These are phyloP conservation scores for Apistogramma diplotaenia DNA, from an alignment of 2,113 vertebrate genomes.

Conservation along the genomic window DNA sequence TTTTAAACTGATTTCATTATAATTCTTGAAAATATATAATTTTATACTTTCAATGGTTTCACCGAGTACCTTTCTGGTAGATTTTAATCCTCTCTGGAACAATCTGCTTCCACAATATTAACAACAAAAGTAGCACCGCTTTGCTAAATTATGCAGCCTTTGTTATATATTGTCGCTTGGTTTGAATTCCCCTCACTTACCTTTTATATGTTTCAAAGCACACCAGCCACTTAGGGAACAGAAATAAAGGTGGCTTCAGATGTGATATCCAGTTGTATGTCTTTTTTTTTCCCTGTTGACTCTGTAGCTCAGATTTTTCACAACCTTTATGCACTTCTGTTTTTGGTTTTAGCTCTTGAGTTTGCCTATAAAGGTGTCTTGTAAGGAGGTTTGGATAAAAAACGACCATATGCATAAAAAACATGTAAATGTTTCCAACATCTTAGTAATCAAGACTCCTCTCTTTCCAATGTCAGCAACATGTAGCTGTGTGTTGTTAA, in stretches of 20 bases:
- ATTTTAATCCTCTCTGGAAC: neutral
- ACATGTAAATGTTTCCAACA: neutral
- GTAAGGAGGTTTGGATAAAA: constrained; percentile 3
- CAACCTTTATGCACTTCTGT: neutral
- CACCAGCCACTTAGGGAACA: neutral
- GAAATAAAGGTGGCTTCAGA: neutral
- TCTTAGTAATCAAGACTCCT: neutral
- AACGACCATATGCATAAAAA: neutral
- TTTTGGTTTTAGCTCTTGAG: neutral
- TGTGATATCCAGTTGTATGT: neutral
- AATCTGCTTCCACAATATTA: neutral
- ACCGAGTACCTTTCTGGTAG: neutral
- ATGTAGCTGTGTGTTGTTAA: neutral
- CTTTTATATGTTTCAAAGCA: neutral
- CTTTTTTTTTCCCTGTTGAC: neutral
- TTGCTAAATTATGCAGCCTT: neutral
- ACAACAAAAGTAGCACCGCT: neutral
- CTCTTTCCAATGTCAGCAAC: neutral
- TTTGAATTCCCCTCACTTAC: neutral
- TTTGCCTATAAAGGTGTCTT: neutral
- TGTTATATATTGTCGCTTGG: neutral
- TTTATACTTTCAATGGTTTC: neutral
- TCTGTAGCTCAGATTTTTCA: neutral
- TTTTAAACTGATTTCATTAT: neutral
- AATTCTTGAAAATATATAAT: neutral